These are phyloP conservation scores for Myopa testacea DNA, from an alignment of 2,888 invertebrate genomes.

Conservation along the genomic window DNA sequence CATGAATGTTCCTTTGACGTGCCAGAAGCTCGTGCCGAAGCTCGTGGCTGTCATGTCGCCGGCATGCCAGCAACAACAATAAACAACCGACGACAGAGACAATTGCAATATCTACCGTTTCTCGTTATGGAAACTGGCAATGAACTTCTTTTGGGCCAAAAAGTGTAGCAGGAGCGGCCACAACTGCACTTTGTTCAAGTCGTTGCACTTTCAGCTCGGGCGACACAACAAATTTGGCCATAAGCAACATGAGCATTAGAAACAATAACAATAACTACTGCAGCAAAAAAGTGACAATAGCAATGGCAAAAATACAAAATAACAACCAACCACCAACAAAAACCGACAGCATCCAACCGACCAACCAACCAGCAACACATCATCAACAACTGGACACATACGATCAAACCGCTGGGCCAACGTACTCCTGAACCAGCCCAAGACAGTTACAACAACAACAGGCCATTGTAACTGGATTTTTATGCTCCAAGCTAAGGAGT, in stretches of 20 bases:
- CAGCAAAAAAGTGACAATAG: neutral
- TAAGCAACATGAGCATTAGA: neutral
- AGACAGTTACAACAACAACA: conserved; percentile 10
- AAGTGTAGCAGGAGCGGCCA: conserved; percentile 25
- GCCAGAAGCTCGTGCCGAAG: neutral
- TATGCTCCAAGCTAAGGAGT: conserved; percentile 4
- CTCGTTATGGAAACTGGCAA: neutral
- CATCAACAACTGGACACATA: conserved; percentile 16
- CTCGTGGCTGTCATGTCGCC: neutral
- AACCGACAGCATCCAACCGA: neutral
- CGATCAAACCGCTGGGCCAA: conserved; percentile 31
- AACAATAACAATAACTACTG: neutral
- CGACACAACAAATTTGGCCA: neutral
- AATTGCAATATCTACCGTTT: neutral
- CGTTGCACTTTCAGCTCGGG: conserved; percentile 28
- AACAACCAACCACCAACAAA: neutral
- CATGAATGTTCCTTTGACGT: neutral
- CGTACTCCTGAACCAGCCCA: conserved; percentile 23
- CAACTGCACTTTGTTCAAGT: neutral
- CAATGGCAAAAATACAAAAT: neutral
- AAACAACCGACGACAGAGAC: conserved; percentile 11
- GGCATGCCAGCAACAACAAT: neutral
- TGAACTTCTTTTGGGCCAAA: conserved; percentile 32
- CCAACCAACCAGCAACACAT: conserved; percentile 4
- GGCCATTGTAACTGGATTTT: conserved; percentile 18